These are phyloP conservation scores for Sylvietta virens DNA, from an alignment of 2,113 vertebrate species.

Conservation along the genomic window DNA sequence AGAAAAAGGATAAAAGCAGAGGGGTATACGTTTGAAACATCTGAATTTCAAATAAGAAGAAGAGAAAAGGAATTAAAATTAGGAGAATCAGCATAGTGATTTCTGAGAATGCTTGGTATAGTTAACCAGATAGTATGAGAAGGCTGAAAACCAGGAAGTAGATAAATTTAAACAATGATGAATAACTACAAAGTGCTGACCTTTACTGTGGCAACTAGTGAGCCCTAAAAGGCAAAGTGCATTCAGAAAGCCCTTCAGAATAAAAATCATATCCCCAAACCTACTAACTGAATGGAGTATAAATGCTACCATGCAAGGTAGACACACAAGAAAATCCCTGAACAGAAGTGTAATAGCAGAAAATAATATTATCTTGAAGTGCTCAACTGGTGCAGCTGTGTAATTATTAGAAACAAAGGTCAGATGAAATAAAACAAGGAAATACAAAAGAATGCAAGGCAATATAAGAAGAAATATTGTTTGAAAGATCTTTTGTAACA, in stretches of 20 bases:
- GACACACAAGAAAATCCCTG: not conserved
- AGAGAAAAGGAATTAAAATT: not conserved
- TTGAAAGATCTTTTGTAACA: not conserved
- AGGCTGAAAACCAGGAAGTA: conserved; percentile 1
- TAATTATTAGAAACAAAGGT: not conserved
- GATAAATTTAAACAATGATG: not conserved
- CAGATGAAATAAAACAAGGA: not conserved
- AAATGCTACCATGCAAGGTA: not conserved
- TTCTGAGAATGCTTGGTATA: not conserved
- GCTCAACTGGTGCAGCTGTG: not conserved
- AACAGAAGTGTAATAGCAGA: not conserved
- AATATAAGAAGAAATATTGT: not conserved
- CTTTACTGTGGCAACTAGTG: not conserved
- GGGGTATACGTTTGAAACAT: not conserved
- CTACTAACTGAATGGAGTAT: not conserved
- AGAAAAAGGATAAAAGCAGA: not conserved
- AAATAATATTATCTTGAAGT: not conserved
- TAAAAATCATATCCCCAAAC: not conserved
- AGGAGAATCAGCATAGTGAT: not conserved
- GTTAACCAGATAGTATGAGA: not conserved
- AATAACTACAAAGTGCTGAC: not conserved
- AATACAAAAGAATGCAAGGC: not conserved
- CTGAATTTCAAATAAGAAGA: not conserved
- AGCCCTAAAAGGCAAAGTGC: not conserved
- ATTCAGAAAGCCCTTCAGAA: not conserved